Evolutionary conservation across 2,797 vertebrate species (phyloP).

Genomic region (Valencia hispanica): DNA sequence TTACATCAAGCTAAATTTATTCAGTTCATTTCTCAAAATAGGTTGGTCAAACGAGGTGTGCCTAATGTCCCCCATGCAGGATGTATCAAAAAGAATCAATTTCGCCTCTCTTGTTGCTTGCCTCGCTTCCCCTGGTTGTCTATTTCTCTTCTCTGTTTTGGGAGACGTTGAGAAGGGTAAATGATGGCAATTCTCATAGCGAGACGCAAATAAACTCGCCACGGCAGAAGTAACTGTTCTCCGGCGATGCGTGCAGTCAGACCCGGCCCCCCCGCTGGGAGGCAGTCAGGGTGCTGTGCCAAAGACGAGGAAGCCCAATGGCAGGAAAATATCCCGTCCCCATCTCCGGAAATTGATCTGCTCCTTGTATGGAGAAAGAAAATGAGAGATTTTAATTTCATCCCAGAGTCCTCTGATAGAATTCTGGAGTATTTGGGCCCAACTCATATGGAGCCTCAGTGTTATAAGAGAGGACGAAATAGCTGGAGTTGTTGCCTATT

Average conservation of each 20-base stretch:
- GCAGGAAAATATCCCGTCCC: slow-evolving; percentile 84
- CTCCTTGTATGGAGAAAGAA: slow-evolving; percentile 83
- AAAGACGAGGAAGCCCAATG: slow-evolving; percentile 83
- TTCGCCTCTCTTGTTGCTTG: slow-evolving; percentile 75
- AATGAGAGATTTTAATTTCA: slow-evolving; percentile 86
- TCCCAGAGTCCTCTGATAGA: slow-evolving; percentile 77
- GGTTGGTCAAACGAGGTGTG: slow-evolving; percentile 74
- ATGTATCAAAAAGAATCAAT: slow-evolving; percentile 80
- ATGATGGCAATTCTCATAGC: slow-evolving; percentile 88
- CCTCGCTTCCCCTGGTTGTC: slow-evolving; percentile 74
- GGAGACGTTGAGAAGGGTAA: slow-evolving; percentile 80
- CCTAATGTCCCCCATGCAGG: slow-evolving; percentile 74
- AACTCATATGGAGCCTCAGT: slow-evolving; percentile 68
- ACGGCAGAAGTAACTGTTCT: slow-evolving; percentile 85
- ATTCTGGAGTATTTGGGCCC: slow-evolving; percentile 74
- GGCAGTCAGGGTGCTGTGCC: slow-evolving; percentile 81
- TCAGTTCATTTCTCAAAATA: slow-evolving; percentile 77
- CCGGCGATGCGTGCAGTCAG: slow-evolving; percentile 81
- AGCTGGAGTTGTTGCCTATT: slow-evolving; percentile 66
- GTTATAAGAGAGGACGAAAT: slow-evolving; percentile 70
- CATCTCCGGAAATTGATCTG: slow-evolving; percentile 88
- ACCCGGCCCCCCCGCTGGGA: slow-evolving; percentile 80
- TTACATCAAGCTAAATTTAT: slow-evolving; percentile 71
- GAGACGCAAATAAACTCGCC: slow-evolving; percentile 86
- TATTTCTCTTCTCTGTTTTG: slow-evolving; percentile 77